Base-by-base conservation (phyloP, 92 coral and sea anemone species). In the Chrysogorgia sp. region DNA sequence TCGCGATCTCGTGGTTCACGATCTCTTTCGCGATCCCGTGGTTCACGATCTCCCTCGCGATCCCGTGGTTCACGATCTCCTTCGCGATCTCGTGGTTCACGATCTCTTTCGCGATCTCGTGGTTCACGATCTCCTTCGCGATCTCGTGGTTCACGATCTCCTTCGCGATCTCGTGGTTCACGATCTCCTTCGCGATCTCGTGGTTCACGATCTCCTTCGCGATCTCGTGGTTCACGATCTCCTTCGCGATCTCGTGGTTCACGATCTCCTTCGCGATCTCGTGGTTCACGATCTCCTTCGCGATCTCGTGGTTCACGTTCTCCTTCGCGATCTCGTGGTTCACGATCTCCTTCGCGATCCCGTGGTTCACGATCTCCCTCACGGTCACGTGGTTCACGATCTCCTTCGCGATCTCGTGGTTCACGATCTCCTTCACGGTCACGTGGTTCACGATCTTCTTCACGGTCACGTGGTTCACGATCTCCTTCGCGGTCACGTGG, bases 351-450 rank as follows among this genome's bases (percentile, higher is more conserved):
- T 37, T 81, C 74, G 49, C 82, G 74, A 64, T 88, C n/a, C n/a
- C n/a, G n/a, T n/a, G n/a, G n/a, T n/a, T n/a, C n/a, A 24, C 89
- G 88, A 30, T 85, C 88, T 28, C 89, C 75, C n/a, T 81, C 89
- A 35, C 89, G 84, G 24, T 84, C 88, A 26, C 83, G 86, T 35
- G 63, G 75, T 17, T 66, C 82, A 43, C 50, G 37, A n/a, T 83
- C 84, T 17, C 56, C 4, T 64, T 50, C n/a, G n/a, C n/a, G n/a
- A n/a, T n/a, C n/a, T n/a, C n/a, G n/a, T n/a, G n/a, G n/a, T n/a
- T n/a, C n/a, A 64, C 71, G 71, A 10, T 64, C 71, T 2, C 71
- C 26, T 8, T 61, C 67, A 29, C 67, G 67, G 20, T 61, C 34
- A 28, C n/a, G n/a, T n/a, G n/a, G n/a, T n/a, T n/a, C n/a, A n/a